Evolutionary conservation across 2,797 vertebrate genomes (phyloP).

Genomic region (Tinamus major): DNA sequence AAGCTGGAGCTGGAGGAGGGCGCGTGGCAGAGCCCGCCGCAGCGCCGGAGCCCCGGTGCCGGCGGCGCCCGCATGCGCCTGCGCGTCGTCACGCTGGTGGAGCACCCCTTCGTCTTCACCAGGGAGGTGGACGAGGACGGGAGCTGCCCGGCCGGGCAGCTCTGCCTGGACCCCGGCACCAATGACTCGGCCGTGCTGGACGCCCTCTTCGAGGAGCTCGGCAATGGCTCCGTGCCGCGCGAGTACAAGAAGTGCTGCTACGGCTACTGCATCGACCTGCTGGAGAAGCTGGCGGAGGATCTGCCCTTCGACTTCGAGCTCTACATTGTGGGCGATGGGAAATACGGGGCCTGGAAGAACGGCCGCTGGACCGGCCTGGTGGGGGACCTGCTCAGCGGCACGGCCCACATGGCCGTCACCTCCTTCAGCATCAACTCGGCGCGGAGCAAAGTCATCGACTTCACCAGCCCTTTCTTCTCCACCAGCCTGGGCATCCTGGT

Average conservation of each 20-base stretch:
- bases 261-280: slow-evolving; percentile 93
- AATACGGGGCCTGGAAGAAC: slow-evolving; percentile 88
- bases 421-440: slow-evolving; percentile 95
- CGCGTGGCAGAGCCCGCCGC: slow-evolving; percentile 74
- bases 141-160: slow-evolving; percentile 88
- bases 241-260: slow-evolving; percentile 91
- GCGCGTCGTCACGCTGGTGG: slow-evolving; percentile 90
- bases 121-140: slow-evolving; percentile 89
- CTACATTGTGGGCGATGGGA: slow-evolving; percentile 91
- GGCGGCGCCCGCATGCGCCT: slow-evolving; percentile 67
- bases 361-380: slow-evolving; percentile 91
- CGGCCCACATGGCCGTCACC: slow-evolving; percentile 92
- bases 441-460: slow-evolving; percentile 90
- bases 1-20: slow-evolving; percentile 83
- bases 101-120: slow-evolving; percentile 92
- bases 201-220: slow-evolving; percentile 83
- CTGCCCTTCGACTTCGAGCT: slow-evolving; percentile 89
- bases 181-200: slow-evolving; percentile 86
- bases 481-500: slow-evolving; percentile 94
- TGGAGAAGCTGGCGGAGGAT: slow-evolving; percentile 92
- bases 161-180: slow-evolving; percentile 88
- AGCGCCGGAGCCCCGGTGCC: not conserved
- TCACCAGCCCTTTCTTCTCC: slow-evolving; percentile 95
- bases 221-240: slow-evolving; percentile 79
- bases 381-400: slow-evolving; percentile 88